Evolutionary conservation across 2,888 invertebrate species (phyloP).

Genomic region (Dendrolimus pini): DNA sequence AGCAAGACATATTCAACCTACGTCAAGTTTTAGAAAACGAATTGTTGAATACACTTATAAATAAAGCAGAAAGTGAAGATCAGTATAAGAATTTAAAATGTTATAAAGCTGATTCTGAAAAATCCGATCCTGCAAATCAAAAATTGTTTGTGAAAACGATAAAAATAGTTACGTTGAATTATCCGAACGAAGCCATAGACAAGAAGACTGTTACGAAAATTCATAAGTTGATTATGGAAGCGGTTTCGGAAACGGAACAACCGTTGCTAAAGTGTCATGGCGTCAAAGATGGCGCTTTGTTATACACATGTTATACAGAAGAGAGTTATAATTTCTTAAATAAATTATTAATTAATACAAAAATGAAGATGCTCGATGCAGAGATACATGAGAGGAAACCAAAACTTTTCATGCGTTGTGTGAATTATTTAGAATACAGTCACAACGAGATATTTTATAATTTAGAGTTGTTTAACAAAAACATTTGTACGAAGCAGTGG

Average conservation of each 20-base stretch:
- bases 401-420: background rate
- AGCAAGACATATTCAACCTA: background rate
- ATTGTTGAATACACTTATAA: background rate
- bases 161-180: constrained; percentile 2
- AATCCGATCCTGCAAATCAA: background rate
- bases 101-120: background rate
- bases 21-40: background rate
- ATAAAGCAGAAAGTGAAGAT: background rate
- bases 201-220: constrained; percentile 8
- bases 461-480: constrained; percentile 34
- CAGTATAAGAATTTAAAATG: background rate
- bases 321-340: constrained; percentile 24
- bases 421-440: constrained; percentile 21
- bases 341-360: constrained; percentile 7
- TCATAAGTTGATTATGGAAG: constrained; percentile 12
- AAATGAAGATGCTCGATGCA: background rate
- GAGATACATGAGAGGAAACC: background rate
- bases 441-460: constrained; percentile 22
- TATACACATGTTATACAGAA: constrained; percentile 41
- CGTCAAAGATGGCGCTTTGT: constrained; percentile 30
- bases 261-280: constrained; percentile 45
- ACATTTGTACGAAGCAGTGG: constrained; percentile 34
- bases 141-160: background rate
- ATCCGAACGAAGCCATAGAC: constrained; percentile 16
- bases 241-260: constrained; percentile 12